Conservation (phyloP, 2,888 invertebrate genomes). For the Branchinecta sandiegonensis region DNA sequence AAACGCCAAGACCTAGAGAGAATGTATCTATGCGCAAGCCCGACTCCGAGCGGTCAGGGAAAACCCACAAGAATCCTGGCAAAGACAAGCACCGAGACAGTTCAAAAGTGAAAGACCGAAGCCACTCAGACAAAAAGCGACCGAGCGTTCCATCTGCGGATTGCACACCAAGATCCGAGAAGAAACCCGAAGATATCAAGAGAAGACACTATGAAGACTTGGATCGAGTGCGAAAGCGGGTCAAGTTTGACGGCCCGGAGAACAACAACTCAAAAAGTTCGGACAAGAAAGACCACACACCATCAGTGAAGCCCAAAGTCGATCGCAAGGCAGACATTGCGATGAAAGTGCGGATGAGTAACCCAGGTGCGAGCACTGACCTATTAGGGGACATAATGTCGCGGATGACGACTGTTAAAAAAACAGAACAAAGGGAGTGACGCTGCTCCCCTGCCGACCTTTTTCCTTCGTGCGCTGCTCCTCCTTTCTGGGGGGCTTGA, state of each 20-base stretch:
- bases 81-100: constrained; percentile 1
- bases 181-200: not conserved
- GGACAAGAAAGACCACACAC: not conserved
- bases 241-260: constrained; percentile 8
- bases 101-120: not conserved
- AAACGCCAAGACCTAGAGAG: not conserved
- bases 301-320: not conserved
- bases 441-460: no score
- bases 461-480: no score
- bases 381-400: constrained; percentile 24
- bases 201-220: not conserved
- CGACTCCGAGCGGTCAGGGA: no score
- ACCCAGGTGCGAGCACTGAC: constrained; percentile 19
- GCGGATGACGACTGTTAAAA: constrained; percentile 19
- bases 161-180: no score
- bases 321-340: constrained; percentile 1
- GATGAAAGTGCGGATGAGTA: constrained; percentile 1
- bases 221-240: not conserved
- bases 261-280: not conserved
- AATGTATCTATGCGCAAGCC: no score
- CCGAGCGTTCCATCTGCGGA: no score
- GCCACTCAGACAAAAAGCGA: not conserved
- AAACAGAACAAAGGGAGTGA: not conserved
- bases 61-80: constrained; percentile 13
- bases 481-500: no score